These are phyloP conservation scores for Amiota minor DNA, from an alignment of 2,888 invertebrate genomes.

Conservation along the genomic window DNA sequence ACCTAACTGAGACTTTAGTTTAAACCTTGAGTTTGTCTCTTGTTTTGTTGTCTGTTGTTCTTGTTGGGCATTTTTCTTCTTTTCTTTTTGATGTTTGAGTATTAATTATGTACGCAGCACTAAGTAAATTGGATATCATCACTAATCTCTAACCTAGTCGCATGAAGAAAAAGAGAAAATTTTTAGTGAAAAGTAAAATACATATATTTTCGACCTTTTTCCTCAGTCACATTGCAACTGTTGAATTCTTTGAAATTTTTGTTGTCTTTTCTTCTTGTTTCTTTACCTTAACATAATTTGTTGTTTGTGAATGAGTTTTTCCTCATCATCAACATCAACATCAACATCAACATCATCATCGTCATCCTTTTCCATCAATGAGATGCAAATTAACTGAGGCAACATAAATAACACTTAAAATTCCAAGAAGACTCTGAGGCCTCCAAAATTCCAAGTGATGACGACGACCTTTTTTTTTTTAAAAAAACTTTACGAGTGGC, in stretches of 20 bases:
- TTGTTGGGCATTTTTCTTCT: slow-evolving; percentile 16
- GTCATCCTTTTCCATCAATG: slow-evolving; percentile 51
- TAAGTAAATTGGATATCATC: background rate
- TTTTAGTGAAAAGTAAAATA: slow-evolving; percentile 46
- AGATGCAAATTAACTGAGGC: slow-evolving; percentile 64
- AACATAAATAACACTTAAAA: slow-evolving; percentile 64
- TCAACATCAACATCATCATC: background rate
- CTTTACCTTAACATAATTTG: background rate
- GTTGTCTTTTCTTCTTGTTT: background rate
- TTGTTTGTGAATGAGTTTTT: slow-evolving; percentile 50
- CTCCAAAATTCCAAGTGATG: background rate
- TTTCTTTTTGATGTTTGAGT: slow-evolving; percentile 44
- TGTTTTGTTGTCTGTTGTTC: background rate
- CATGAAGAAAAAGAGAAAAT: slow-evolving; percentile 1
- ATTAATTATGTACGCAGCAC: slow-evolving; percentile 62
- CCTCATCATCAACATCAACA: slow-evolving; percentile 23
- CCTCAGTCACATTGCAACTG: slow-evolving; percentile 2
- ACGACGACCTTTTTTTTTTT: background rate
- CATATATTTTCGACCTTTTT: slow-evolving; percentile 58
- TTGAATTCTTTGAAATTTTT: slow-evolving; percentile 30
- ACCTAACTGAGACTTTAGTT: too few species aligned
- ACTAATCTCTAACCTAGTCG: background rate
- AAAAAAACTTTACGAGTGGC: too few species aligned
- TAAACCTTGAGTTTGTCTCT: background rate
- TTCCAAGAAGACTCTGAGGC: slow-evolving; percentile 48